phyloP scores from a whole-genome alignment of 92 coral and sea anemone genomes.

The Actinostola sp. region DNA sequence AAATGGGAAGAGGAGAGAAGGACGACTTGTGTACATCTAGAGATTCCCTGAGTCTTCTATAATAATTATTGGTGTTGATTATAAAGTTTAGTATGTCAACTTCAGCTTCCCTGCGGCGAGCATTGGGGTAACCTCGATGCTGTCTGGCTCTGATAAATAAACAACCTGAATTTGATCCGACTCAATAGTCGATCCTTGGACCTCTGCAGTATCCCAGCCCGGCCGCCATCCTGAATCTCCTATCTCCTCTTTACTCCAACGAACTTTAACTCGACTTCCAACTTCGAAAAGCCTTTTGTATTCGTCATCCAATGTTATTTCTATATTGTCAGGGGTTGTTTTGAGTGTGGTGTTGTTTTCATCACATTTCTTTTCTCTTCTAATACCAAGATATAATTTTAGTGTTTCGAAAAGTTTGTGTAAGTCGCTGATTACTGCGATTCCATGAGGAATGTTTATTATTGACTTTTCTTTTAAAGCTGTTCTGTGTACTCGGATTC shows the following conservation, averaged over 20 bases:
- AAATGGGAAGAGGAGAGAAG: no score
- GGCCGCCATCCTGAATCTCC: slow-evolving; percentile 64
- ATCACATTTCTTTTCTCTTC: no score
- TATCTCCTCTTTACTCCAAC: slow-evolving; percentile 62
- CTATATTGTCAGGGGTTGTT: not conserved
- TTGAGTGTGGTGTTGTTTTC: not conserved
- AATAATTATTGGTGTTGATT: no score
- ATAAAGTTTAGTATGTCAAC: no score
- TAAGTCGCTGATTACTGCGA: not conserved
- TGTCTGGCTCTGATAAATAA: slow-evolving; percentile 44
- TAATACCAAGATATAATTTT: not conserved
- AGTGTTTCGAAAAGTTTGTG: not conserved
- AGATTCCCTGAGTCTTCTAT: no score
- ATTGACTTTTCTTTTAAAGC: not conserved
- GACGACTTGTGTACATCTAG: no score
- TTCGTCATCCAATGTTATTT: no score
- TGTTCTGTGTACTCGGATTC: slow-evolving; percentile 8
- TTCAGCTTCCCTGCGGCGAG: slow-evolving; percentile 55
- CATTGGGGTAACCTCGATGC: slow-evolving; percentile 33
- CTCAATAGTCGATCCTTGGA: slow-evolving; percentile 40
- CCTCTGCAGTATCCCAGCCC: slow-evolving; percentile 68
- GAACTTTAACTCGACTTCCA: slow-evolving; percentile 42
- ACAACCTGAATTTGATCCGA: slow-evolving; percentile 47
- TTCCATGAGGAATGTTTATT: not conserved
- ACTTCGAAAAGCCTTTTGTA: no score